These are phyloP conservation scores for Phymanthus crucifer DNA, from an alignment of 92 coral and sea anemone species.

Conservation along the genomic window DNA sequence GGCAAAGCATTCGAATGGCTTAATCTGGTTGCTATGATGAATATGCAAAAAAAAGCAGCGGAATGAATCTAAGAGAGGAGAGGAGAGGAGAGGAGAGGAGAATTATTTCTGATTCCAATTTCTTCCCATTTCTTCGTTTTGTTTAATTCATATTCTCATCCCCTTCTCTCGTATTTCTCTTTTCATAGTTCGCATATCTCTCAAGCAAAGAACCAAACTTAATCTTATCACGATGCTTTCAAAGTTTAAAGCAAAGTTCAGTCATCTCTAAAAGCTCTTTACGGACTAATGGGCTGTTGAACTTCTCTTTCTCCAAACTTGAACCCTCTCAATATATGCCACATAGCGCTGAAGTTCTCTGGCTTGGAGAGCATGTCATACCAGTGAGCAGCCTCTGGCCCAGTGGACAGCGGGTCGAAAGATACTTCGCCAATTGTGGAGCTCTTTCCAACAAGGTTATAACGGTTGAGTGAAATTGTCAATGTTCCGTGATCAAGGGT, in stretches of 20 bases:
- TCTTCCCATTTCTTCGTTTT: no score
- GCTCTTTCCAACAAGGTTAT: conserved; percentile 80
- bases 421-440: conserved; percentile 73
- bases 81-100: no score
- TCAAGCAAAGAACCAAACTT: not conserved
- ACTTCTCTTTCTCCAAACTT: conserved; percentile 76
- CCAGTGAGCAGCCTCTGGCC: conserved; percentile 89
- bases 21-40: no score
- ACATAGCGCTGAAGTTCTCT: conserved; percentile 74
- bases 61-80: no score
- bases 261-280: not conserved
- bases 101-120: no score
- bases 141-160: no score
- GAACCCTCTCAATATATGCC: conserved; percentile 86
- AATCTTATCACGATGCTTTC: no score
- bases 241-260: no score
- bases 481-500: conserved; percentile 52
- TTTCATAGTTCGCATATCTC: not conserved
- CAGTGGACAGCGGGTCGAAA: conserved; percentile 72
- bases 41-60: no score
- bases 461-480: conserved; percentile 72
- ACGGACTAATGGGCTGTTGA: conserved; percentile 55
- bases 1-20: no score
- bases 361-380: conserved; percentile 62
- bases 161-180: not conserved